Conservation (phyloP, 2,113 vertebrate species). For the Cromileptes altivelis region DNA sequence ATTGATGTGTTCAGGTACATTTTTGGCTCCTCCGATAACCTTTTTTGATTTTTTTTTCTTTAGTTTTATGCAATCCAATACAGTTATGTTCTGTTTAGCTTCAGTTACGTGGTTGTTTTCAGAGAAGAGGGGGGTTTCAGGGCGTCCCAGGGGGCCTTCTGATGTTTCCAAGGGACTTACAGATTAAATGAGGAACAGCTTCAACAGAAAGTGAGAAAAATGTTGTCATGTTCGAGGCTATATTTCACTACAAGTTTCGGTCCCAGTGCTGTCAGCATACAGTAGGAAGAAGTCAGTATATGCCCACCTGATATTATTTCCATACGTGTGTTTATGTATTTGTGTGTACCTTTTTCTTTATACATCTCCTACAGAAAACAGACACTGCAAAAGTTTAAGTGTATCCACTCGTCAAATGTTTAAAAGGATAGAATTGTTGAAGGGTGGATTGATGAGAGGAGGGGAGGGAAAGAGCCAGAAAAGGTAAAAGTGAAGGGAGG, state of each 20-base stretch:
- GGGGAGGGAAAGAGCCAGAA: not conserved
- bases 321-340: not conserved
- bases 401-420: not conserved
- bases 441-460: not conserved
- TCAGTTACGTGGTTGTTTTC: conserved; percentile 6
- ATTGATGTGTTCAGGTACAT: not conserved
- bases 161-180: conserved; percentile 24
- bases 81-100: not conserved
- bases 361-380: not conserved
- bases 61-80: not conserved
- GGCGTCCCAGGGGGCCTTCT: conserved; percentile 31
- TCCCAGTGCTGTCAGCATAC: not conserved
- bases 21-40: not conserved
- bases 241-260: conserved; percentile 22
- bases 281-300: no score
- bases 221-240: not conserved
- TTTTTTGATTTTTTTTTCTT: not conserved
- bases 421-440: not conserved
- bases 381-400: not conserved
- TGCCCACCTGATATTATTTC: not conserved
- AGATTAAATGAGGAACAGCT: conserved; percentile 53
- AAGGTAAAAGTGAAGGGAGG: not conserved
- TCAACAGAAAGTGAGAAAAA: conserved; percentile 23
- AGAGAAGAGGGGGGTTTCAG: conserved; percentile 17
- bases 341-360: not conserved